Conservation (phyloP, 2,797 vertebrate genomes). For the Dicrostonyx torquatus region DNA sequence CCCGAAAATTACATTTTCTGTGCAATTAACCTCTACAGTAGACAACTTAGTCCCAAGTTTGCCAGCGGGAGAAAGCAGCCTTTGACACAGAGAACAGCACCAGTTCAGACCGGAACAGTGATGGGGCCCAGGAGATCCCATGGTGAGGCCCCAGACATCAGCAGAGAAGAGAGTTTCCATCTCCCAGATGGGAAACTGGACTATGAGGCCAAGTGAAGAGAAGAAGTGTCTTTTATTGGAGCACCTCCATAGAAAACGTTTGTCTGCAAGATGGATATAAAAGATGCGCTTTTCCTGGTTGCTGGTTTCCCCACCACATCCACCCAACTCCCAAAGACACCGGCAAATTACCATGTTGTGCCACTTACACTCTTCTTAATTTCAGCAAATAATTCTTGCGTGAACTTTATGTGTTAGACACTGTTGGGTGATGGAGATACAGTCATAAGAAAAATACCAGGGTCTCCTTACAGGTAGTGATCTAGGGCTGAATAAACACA, state of each 20-base stretch:
- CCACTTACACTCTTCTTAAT: not conserved
- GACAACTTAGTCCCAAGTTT: constrained; percentile 60
- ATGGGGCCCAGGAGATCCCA: not conserved
- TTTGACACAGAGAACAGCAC: not conserved
- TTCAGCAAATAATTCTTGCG: not conserved
- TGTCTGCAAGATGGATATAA: not conserved
- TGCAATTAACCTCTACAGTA: constrained; percentile 65
- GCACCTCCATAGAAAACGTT: not conserved
- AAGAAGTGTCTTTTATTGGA: not conserved
- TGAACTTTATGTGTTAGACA: not conserved
- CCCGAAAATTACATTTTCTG: constrained; percentile 49
- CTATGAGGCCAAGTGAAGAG: constrained; percentile 25
- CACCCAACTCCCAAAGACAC: not conserved
- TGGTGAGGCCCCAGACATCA: not conserved
- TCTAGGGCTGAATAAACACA: not conserved
- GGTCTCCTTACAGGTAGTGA: not conserved
- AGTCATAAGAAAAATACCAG: not conserved
- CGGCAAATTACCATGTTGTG: not conserved
- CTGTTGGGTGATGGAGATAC: not conserved
- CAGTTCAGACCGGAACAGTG: not conserved
- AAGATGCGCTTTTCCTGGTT: not conserved
- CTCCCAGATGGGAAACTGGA: constrained; percentile 28
- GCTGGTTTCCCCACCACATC: not conserved
- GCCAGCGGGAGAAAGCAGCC: not conserved
- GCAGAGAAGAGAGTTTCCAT: not conserved